phyloP scores from a whole-genome alignment of 2,797 vertebrate species.

The Syngnathus rostellatus region DNA sequence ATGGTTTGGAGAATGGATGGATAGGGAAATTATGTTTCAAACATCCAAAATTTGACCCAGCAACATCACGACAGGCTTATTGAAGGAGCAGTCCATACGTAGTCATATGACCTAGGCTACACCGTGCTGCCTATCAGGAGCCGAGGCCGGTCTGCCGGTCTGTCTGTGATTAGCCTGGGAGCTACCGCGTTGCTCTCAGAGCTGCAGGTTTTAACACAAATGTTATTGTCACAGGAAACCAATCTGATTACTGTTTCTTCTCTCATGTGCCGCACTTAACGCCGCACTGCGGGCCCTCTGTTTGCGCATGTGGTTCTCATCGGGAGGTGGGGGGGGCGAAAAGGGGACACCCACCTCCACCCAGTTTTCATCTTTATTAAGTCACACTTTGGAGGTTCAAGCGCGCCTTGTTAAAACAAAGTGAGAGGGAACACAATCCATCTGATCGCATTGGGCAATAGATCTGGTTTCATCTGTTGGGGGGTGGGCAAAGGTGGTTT shows the following conservation, averaged over 20 bases:
- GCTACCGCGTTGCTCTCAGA: constrained; percentile 80
- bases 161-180: constrained; percentile 88
- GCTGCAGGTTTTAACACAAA: constrained; percentile 85
- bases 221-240: constrained; percentile 97
- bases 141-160: constrained; percentile 62
- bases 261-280: constrained; percentile 64
- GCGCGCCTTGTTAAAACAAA: constrained; percentile 56
- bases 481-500: neutral
- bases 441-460: constrained; percentile 59
- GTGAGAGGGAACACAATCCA: constrained; percentile 57
- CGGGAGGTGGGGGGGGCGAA: constrained; percentile 37
- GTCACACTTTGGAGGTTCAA: constrained; percentile 65
- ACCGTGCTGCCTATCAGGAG: constrained; percentile 35
- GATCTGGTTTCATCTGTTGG: constrained; percentile 50
- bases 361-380: constrained; percentile 64
- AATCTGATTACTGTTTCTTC: constrained; percentile 92
- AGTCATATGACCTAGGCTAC: constrained; percentile 64
- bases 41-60: neutral
- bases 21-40: neutral
- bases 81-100: neutral
- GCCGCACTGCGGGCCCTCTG: constrained; percentile 67
- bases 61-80: neutral
- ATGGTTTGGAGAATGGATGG: too few relatives aligned
- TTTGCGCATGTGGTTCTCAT: constrained; percentile 96
- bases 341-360: constrained; percentile 43